Conservation (phyloP, 2,797 vertebrate genomes). For the Semotilus atromaculatus region DNA sequence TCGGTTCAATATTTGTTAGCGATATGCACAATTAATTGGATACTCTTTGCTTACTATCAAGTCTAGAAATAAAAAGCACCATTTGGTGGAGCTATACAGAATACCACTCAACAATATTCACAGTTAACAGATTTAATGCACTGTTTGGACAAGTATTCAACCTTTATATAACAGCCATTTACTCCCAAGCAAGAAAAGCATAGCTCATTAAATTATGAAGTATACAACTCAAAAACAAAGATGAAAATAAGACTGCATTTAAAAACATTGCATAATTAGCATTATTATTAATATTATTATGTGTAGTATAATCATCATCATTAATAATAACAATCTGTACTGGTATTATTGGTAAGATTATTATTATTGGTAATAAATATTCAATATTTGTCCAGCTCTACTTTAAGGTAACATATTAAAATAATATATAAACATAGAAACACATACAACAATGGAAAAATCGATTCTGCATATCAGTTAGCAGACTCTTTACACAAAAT, state of each 20-base stretch:
- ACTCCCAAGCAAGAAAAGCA: not conserved
- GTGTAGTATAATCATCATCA: not conserved
- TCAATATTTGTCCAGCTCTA: not conserved
- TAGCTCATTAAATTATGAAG: not conserved
- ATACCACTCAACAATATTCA: not conserved
- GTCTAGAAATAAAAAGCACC: not conserved
- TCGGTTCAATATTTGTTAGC: not conserved
- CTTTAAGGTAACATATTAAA: not conserved
- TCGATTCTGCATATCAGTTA: not conserved
- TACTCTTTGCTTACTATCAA: no score
- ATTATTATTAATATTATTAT: not conserved
- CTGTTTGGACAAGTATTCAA: not conserved
- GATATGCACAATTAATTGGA: not conserved
- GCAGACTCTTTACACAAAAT: not conserved
- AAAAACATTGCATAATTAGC: not conserved
- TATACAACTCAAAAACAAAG: not conserved
- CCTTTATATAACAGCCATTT: not conserved
- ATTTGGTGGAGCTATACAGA: not conserved
- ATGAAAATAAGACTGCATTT: not conserved
- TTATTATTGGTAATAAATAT: not conserved
- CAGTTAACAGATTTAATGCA: not conserved
- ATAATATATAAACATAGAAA: not conserved
- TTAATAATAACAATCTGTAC: not conserved
- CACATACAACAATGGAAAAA: not conserved
- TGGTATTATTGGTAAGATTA: not conserved